Evolutionary conservation across 2,888 invertebrate genomes (phyloP).

Genomic region (Idaea straminata): DNA sequence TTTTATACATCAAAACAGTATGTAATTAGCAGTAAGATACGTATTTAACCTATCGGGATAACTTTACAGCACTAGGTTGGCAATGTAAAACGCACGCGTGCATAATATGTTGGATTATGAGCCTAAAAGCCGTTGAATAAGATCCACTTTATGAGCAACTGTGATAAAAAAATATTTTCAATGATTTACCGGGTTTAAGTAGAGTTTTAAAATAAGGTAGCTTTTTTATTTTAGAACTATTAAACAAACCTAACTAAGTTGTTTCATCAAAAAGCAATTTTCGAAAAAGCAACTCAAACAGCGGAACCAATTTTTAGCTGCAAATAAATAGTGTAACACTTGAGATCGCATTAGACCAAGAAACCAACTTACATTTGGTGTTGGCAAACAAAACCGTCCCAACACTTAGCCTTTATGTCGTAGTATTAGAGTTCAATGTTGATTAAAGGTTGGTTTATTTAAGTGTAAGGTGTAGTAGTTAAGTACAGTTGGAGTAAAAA

Average conservation of each 20-base stretch:
- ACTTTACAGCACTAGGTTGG: too few species aligned
- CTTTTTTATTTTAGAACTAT: neutral
- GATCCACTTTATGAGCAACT: too few species aligned
- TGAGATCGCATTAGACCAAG: constrained; percentile 42
- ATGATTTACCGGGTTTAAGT: too few species aligned
- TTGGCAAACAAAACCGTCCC: neutral
- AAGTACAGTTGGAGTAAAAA: constrained; percentile 35
- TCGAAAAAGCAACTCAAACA: constrained; percentile 34
- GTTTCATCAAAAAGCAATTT: constrained; percentile 24
- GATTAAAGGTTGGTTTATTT: constrained; percentile 14
- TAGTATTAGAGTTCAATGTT: constrained; percentile 8
- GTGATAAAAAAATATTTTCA: too few species aligned
- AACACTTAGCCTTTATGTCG: neutral
- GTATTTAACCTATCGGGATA: too few species aligned
- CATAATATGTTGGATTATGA: too few species aligned
- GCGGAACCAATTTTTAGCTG: constrained; percentile 42
- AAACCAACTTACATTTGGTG: constrained; percentile 25
- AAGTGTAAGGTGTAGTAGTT: constrained; percentile 7
- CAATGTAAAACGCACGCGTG: too few species aligned
- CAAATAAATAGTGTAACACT: constrained; percentile 40
- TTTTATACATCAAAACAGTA: too few species aligned
- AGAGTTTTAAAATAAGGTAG: neutral
- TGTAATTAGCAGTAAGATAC: too few species aligned
- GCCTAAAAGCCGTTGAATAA: too few species aligned
- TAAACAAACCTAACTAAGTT: neutral